phyloP scores from a whole-genome alignment of 2,113 vertebrate genomes.

The Semnornis frantzii region DNA sequence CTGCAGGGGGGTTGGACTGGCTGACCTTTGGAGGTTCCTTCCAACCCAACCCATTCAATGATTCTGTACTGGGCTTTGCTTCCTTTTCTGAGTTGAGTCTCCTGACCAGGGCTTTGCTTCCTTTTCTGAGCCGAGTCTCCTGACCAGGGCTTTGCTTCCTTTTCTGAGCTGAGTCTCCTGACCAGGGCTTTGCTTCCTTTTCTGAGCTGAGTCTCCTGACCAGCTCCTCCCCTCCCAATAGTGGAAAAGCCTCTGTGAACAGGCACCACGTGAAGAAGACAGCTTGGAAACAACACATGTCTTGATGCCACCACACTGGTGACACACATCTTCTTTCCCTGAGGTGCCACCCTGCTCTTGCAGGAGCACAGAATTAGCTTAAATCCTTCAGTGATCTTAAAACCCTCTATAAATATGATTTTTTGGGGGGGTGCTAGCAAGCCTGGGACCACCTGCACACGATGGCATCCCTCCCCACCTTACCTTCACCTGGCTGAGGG shows the following conservation, averaged over 20 bases:
- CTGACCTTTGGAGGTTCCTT: too few relatives aligned
- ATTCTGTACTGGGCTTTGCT: neutral
- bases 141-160: neutral
- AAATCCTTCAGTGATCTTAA: neutral
- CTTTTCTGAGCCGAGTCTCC: neutral
- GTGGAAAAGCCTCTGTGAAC: neutral
- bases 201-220: neutral
- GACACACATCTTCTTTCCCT: neutral
- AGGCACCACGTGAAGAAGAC: neutral
- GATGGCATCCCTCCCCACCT: neutral
- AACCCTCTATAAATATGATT: neutral
- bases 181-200: neutral
- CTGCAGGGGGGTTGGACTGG: too few relatives aligned
- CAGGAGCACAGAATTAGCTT: neutral
- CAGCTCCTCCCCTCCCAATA: neutral
- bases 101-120: too few relatives aligned
- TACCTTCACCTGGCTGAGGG: constrained; percentile 76
- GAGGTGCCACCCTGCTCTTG: neutral
- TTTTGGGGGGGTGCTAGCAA: neutral
- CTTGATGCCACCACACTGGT: neutral
- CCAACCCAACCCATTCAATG: too few relatives aligned
- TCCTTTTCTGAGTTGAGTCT: neutral
- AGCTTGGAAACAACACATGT: neutral
- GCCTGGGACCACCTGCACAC: too few relatives aligned
- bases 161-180: neutral